Evolutionary conservation across 2,888 invertebrate genomes (phyloP).

Genomic region (Rhingia rostrata): DNA sequence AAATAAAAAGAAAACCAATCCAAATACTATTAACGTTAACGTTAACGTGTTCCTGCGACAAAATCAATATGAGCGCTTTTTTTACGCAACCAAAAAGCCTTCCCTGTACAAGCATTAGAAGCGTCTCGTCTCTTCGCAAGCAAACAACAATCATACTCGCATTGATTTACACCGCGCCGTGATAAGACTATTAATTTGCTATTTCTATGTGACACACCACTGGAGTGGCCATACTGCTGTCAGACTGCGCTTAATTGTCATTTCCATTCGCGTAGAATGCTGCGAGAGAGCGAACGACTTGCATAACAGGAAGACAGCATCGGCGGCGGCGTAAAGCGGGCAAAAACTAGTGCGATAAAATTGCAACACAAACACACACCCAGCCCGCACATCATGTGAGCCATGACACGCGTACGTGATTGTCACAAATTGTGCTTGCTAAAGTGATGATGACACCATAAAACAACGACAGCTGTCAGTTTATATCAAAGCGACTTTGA

Average conservation of each 20-base stretch:
- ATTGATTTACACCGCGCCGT: constrained; percentile 66
- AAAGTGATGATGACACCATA: constrained; percentile 18
- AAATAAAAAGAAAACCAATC: constrained; percentile 14
- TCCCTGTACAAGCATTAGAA: constrained; percentile 2
- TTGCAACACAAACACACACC: constrained; percentile 10
- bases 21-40: constrained; percentile 23
- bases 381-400: constrained; percentile 31
- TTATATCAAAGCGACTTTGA: constrained; percentile 1
- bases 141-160: constrained; percentile 24
- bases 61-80: constrained; percentile 34
- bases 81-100: constrained; percentile 51
- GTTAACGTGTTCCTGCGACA: constrained; percentile 18
- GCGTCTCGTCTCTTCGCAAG: constrained; percentile 20
- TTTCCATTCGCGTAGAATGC: constrained; percentile 24
- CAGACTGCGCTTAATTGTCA: constrained; percentile 48
- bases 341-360: constrained; percentile 35
- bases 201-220: constrained; percentile 39
- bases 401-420: constrained; percentile 46
- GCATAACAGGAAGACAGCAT: constrained; percentile 57
- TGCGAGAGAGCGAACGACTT: constrained; percentile 44
- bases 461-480: constrained; percentile 13
- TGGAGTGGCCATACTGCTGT: constrained; percentile 24
- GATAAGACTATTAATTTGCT: constrained; percentile 65
- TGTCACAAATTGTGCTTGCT: constrained; percentile 36
- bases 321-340: not conserved